Percentiles rank a stretch among this genome's conserved stretches.
phyloP scores from a whole-genome alignment of 2,888 invertebrate species.

The Cataglyphis rosenhaueri region DNA sequence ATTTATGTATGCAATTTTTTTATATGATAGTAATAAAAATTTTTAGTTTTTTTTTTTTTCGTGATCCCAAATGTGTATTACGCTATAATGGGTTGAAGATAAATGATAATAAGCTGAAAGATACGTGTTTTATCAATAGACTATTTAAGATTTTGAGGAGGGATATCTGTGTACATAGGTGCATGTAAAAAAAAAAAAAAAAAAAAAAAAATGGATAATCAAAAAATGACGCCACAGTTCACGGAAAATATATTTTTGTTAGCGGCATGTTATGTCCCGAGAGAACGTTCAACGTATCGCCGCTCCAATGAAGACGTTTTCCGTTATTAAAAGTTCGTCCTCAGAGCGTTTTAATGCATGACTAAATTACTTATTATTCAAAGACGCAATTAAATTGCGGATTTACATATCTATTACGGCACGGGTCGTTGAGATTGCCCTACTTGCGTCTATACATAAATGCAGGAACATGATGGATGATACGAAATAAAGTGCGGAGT shows the following conservation, averaged over 20 bases:
- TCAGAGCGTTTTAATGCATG: slow-evolving; percentile 59
- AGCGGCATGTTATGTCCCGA: background rate
- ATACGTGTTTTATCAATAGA: background rate
- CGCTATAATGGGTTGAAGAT: background rate
- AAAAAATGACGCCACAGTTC: slow-evolving; percentile 52
- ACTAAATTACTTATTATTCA: slow-evolving; percentile 71
- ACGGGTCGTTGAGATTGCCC: slow-evolving; percentile 61
- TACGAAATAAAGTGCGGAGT: slow-evolving; percentile 53
- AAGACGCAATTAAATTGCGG: slow-evolving; percentile 71
- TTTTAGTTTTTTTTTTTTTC: background rate
- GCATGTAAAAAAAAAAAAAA: background rate
- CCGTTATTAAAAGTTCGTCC: slow-evolving; percentile 63
- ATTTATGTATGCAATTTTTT: background rate
- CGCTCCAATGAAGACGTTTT: slow-evolving; percentile 57
- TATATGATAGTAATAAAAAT: background rate
- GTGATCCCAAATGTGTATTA: background rate
- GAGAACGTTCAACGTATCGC: slow-evolving; percentile 41
- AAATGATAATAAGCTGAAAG: background rate
- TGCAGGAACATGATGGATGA: slow-evolving; percentile 66
- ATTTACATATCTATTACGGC: slow-evolving; percentile 70
- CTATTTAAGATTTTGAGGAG: background rate
- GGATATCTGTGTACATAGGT: background rate
- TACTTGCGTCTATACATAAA: slow-evolving; percentile 65
- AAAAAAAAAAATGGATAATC: slow-evolving; percentile 34
- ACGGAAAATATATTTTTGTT: slow-evolving; percentile 50